Evolutionary conservation across 2,113 vertebrate genomes (phyloP), one percentile per base, ranked within the genome.

Genomic region (Psilopogon haemacephalus): DNA sequence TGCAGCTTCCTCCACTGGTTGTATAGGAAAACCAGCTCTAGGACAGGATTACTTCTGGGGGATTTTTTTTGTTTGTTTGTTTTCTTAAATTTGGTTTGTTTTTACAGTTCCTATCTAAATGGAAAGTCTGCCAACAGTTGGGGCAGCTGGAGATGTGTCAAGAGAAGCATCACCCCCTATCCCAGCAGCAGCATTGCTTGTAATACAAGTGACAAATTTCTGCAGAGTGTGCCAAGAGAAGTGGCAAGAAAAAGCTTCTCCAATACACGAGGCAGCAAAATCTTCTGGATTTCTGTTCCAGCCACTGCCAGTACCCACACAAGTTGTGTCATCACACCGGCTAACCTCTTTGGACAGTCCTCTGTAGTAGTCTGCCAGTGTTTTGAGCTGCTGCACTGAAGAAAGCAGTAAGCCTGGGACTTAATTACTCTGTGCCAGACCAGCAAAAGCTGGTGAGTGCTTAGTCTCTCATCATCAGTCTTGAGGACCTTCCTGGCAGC

Each of bases 81-180:
- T 23, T 64, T 2, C 17, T 86, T 81, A 71, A 78, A 40, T 2
- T 80, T 72, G 2, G 40, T 94, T 91, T 96, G 26, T 63, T 93
- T 93, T 91, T 56, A 75, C 81, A 97, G 96, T 84, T 86, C 55
- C 73, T 44, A n/a, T 62, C 58, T 96, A 94, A 88, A 50, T 4
- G 23, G 77, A 59, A 94, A 23, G 14, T 59, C 55, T 81, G 44
- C 24, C 56, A 72, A 55, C 19, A 20, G 26, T 35, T 14, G 52
- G 46, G 21, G 33, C 80, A 75, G 54, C 85, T 73, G 74, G 56
- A 86, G 32, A 56, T 26, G 19, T 13, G 8, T 50, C n/a, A 54
- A 81, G 78, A 84, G 88, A 93, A 88, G 58, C 35, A 65, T 55
- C 62, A 26, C 9, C 12, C 32, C 58, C 30, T 59, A 6, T 52